These are phyloP conservation scores for Ochropleura leucogaster DNA, from an alignment of 2,888 invertebrate genomes.

Conservation along the genomic window DNA sequence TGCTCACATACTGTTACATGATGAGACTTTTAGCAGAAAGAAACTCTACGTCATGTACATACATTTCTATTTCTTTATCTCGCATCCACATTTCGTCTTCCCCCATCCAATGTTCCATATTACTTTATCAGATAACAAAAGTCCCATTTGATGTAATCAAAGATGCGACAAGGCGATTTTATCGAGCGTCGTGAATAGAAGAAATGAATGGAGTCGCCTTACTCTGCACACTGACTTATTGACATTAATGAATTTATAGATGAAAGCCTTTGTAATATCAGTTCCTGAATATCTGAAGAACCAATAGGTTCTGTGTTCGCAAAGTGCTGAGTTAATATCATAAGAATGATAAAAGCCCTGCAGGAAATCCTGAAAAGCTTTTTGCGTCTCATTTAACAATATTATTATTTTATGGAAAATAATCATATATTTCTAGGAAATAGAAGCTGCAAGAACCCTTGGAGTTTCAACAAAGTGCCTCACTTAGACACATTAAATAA, in stretches of 20 bases:
- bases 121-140: slow-evolving; percentile 51
- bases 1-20: background rate
- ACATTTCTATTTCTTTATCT: slow-evolving; percentile 5
- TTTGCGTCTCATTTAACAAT: slow-evolving; percentile 4
- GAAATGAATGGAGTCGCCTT: slow-evolving; percentile 47
- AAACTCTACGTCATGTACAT: background rate
- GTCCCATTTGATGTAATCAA: slow-evolving; percentile 55
- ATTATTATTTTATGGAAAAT: background rate
- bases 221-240: slow-evolving; percentile 40
- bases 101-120: slow-evolving; percentile 32
- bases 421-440: background rate
- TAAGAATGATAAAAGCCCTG: background rate
- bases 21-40: background rate
- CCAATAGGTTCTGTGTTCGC: slow-evolving; percentile 21
- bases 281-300: slow-evolving; percentile 30
- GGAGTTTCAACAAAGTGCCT: background rate
- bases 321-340: slow-evolving; percentile 23
- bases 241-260: slow-evolving; percentile 44
- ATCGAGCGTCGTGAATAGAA: slow-evolving; percentile 38
- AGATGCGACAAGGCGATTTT: slow-evolving; percentile 51
- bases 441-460: background rate
- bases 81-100: slow-evolving; percentile 14
- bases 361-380: slow-evolving; percentile 5
- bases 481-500: background rate
- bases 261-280: slow-evolving; percentile 34